phyloP scores from a whole-genome alignment of 64 coral and sea anemone species.

The Montipora foliosa region DNA sequence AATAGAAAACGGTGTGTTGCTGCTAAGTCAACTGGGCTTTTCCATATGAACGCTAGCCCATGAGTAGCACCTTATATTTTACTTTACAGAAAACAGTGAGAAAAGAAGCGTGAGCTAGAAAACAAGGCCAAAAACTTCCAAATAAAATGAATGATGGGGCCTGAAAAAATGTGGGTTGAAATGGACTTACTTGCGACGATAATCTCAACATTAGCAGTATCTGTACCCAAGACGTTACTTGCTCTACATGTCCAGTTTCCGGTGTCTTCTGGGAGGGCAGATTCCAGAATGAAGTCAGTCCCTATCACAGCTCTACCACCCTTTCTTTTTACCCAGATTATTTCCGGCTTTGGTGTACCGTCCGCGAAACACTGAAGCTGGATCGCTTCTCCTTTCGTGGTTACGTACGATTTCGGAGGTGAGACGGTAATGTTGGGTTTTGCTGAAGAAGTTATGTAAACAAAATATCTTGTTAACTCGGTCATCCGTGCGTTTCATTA shows the following conservation, averaged over 20 bases:
- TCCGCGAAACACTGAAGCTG: not conserved
- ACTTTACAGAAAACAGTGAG: too few species aligned
- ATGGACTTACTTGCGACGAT: slow-evolving; percentile 62
- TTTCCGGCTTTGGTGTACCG: slow-evolving; percentile 46
- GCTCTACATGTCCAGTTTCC: slow-evolving; percentile 63
- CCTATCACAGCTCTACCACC: slow-evolving; percentile 33
- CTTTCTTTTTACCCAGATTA: slow-evolving; percentile 55
- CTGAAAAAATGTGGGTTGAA: not conserved
- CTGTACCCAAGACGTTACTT: slow-evolving; percentile 62
- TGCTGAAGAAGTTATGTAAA: not conserved
- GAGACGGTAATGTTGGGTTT: slow-evolving; percentile 48
- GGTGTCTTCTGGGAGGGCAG: slow-evolving; percentile 49
- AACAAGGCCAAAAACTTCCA: too few species aligned
- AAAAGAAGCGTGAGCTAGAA: too few species aligned
- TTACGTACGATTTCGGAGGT: not conserved
- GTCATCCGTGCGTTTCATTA: not conserved
- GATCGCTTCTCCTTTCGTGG: slow-evolving; percentile 32
- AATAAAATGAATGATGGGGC: too few species aligned
- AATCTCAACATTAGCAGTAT: slow-evolving; percentile 33
- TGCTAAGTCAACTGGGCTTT: too few species aligned
- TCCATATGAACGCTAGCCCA: too few species aligned
- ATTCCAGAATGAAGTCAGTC: slow-evolving; percentile 11
- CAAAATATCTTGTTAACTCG: not conserved
- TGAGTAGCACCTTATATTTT: too few species aligned
- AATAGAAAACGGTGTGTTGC: too few species aligned